A percentile compares a stretch with the other conserved stretches of the same genome.
Conservation (phyloP, 2,888 invertebrate genomes). For the Galeopsomyia nigrocyanea region DNA sequence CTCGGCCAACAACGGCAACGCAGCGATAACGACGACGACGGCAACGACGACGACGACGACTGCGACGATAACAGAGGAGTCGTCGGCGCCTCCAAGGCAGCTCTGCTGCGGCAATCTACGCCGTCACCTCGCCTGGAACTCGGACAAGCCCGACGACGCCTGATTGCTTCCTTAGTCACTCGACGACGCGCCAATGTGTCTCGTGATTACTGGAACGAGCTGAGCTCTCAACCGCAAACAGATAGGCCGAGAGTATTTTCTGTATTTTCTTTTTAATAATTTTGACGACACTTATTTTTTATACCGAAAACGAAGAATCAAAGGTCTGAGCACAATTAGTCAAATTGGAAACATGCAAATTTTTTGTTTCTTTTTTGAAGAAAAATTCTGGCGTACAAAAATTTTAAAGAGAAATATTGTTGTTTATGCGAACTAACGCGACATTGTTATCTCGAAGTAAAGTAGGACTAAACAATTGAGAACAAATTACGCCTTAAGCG, state of each 20-base stretch:
- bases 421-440: slow-evolving; percentile 29
- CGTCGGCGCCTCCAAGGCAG: slow-evolving; percentile 23
- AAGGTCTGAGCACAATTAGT: slow-evolving; percentile 51
- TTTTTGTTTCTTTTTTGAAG: slow-evolving; percentile 1
- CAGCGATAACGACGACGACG: slow-evolving; percentile 37
- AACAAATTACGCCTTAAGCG: slow-evolving; percentile 34
- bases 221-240: too few species aligned
- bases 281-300: background rate
- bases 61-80: slow-evolving; percentile 14
- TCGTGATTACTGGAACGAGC: too few species aligned
- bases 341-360: slow-evolving; percentile 41
- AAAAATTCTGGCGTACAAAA: background rate
- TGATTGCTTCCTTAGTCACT: too few species aligned
- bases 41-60: slow-evolving; percentile 30
- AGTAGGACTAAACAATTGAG: slow-evolving; percentile 38
- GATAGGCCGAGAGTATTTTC: slow-evolving; percentile 8
- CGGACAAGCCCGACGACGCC: slow-evolving; percentile 26
- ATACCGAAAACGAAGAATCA: slow-evolving; percentile 37
- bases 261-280: slow-evolving; percentile 15
- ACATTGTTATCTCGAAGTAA: slow-evolving; percentile 28
- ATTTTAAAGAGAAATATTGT: slow-evolving; percentile 10
- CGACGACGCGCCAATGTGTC: too few species aligned
- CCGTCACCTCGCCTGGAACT: slow-evolving; percentile 20
- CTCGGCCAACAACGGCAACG: slow-evolving; percentile 53
- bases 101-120: slow-evolving; percentile 26